Base-by-base conservation (phyloP, 2,888 invertebrate genomes). In the Drosophila koepferae region DNA sequence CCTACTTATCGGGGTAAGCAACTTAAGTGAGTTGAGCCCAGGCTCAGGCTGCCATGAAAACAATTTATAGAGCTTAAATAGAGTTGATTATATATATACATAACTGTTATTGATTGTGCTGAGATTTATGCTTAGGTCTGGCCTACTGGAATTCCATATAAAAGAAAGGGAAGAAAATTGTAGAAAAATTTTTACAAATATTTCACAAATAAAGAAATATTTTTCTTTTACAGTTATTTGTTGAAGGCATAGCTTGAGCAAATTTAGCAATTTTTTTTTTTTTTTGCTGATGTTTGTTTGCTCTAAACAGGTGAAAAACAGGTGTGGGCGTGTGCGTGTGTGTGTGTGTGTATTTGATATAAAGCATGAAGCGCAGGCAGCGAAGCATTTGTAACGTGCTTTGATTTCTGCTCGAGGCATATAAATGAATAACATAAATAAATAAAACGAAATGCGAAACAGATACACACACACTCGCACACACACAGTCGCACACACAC, bases 341-440 rank as follows among this genome's bases (percentile, higher is more conserved):
- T 59, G 23, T 38, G 49, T 59, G 34, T 34, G 38, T 49, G 38
- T 40, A 41, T 60, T 65, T 55, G 48, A 40, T 49, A 38, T 56
- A 31, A 18, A n/a, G 44, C 49, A 49, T 44, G 34, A 43, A 18
- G 54, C 53, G 14, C 41, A 14, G 41, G 51, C 74, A 74, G 56
- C 60, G 65, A 66, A 61, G 71, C 71, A 51, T 58, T 44, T 67
- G 73, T 60, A 72, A 74, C 65, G 55, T 59, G 72, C 72, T 88
- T 81, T 83, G 89, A 74, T 88, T 86, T 74, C 34, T 63, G 55
- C 67, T 55, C 49, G 63, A 58, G 49, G 38, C 63, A 20, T 43
- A 69, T 23, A 69, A 44, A 68, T 46, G 73, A 62, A 66, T 69
- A 63, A 72, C n/a, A 70, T 81, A 70, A 74, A 48, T 64, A 66